phyloP scores from a whole-genome alignment of 2,888 invertebrate species.

The Acanthococcus lagerstroemiae region DNA sequence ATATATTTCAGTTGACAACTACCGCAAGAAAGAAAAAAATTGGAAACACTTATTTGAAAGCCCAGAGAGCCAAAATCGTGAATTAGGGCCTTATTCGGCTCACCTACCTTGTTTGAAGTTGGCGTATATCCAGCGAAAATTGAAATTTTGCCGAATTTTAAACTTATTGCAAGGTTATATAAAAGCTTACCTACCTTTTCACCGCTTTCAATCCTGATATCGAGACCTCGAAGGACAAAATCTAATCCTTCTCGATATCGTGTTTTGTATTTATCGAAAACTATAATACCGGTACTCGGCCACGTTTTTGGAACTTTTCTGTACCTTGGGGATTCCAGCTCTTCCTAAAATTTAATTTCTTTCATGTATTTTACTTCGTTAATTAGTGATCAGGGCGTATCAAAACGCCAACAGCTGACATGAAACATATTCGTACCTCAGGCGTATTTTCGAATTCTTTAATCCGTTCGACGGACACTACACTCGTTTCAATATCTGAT shows the following conservation, averaged over 20 bases:
- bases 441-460: constrained; percentile 47
- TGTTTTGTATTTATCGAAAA: constrained; percentile 49
- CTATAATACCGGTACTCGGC: constrained; percentile 72
- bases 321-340: constrained; percentile 15
- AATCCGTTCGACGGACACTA: constrained; percentile 51
- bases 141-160: too few relatives aligned
- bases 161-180: too few relatives aligned
- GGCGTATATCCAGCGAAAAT: too few relatives aligned
- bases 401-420: too few relatives aligned
- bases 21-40: too few relatives aligned
- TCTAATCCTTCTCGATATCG: constrained; percentile 34
- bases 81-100: too few relatives aligned
- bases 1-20: too few relatives aligned
- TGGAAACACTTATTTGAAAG: too few relatives aligned
- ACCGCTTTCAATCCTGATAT: constrained; percentile 30
- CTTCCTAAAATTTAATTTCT: constrained; percentile 27
- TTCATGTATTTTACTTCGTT: too few relatives aligned
- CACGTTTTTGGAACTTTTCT: constrained; percentile 47
- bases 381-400: too few relatives aligned
- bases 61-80: too few relatives aligned
- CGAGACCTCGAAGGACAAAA: constrained; percentile 32
- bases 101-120: too few relatives aligned
- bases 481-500: constrained; percentile 53
- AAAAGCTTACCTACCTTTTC: constrained; percentile 33
- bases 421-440: constrained; percentile 39